Percentiles rank a stretch among this genome's conserved stretches.
phyloP scores from a whole-genome alignment of 2,113 vertebrate genomes.

The Malurus elegans region DNA sequence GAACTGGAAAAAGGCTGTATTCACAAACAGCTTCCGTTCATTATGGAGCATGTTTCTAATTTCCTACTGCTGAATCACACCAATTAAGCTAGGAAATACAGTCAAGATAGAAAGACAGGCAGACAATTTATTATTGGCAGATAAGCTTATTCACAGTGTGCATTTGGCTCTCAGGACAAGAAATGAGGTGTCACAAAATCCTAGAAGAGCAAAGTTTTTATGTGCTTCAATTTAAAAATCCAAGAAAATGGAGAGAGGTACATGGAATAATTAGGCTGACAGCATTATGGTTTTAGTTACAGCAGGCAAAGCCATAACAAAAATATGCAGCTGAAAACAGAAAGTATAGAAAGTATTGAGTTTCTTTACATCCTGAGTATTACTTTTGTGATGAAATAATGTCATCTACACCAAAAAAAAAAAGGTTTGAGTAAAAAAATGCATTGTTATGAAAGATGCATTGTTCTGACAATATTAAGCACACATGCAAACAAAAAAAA shows the following conservation, averaged over 20 bases:
- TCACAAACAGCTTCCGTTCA: background rate
- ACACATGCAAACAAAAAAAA: background rate
- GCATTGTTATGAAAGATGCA: background rate
- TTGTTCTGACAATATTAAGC: background rate
- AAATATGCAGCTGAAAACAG: background rate
- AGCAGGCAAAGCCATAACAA: background rate
- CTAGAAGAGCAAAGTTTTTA: background rate
- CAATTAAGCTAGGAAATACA: background rate
- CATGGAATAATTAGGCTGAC: background rate
- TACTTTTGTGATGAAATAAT: background rate
- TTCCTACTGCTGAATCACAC: constrained; percentile 43
- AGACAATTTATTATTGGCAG: background rate
- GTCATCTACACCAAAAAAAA: background rate
- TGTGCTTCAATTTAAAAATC: background rate
- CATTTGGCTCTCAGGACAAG: background rate
- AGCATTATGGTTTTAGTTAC: background rate
- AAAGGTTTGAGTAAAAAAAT: background rate
- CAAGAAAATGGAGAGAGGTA: background rate
- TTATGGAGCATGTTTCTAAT: background rate
- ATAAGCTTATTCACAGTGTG: background rate
- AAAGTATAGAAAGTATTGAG: background rate
- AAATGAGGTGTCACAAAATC: background rate
- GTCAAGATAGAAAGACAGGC: background rate
- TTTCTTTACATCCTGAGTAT: background rate
- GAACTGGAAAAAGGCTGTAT: background rate